These are phyloP conservation scores for Acinonyx jubatus DNA, from an alignment of 2,113 vertebrate species.

Conservation along the genomic window DNA sequence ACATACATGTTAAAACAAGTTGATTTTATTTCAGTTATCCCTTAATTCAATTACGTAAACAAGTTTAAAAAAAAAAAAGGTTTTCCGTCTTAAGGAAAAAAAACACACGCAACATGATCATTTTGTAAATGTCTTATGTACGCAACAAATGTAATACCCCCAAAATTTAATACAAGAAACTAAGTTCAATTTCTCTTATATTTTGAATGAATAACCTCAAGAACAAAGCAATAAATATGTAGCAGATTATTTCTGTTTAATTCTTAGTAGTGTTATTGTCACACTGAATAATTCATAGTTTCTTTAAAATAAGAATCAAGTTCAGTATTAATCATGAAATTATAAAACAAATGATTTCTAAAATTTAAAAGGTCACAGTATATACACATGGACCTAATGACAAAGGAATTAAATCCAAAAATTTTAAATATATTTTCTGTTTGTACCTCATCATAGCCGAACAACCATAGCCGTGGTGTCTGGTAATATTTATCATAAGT, in stretches of 20 bases:
- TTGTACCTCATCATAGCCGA: constrained; percentile 97
- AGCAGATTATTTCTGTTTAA: constrained; percentile 13
- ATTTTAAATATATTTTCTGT: constrained; percentile 9
- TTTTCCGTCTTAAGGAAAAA: not conserved
- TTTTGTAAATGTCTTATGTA: not conserved
- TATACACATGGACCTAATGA: not conserved
- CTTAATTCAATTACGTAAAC: constrained; percentile 26
- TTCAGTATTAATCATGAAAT: constrained; percentile 6
- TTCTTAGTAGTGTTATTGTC: not conserved
- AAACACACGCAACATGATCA: not conserved
- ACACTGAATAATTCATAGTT: constrained; percentile 23
- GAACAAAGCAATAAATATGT: not conserved
- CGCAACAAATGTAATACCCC: not conserved
- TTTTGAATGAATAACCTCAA: constrained; percentile 21
- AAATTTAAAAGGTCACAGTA: constrained; percentile 22
- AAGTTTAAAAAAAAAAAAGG: not conserved
- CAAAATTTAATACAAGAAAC: constrained; percentile 13
- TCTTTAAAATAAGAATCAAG: constrained; percentile 51
- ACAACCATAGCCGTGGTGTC: constrained; percentile 98
- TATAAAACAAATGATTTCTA: constrained; percentile 33
- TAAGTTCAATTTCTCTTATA: not conserved
- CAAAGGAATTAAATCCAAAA: constrained; percentile 2
- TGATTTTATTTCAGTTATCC: constrained; percentile 21
- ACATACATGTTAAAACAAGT: constrained; percentile 3
- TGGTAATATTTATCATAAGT: constrained; percentile 99